A percentile compares a stretch with the other conserved stretches of the same genome.
phyloP scores from a whole-genome alignment of 2,888 invertebrate genomes.

The Drosophila prostipennis region DNA sequence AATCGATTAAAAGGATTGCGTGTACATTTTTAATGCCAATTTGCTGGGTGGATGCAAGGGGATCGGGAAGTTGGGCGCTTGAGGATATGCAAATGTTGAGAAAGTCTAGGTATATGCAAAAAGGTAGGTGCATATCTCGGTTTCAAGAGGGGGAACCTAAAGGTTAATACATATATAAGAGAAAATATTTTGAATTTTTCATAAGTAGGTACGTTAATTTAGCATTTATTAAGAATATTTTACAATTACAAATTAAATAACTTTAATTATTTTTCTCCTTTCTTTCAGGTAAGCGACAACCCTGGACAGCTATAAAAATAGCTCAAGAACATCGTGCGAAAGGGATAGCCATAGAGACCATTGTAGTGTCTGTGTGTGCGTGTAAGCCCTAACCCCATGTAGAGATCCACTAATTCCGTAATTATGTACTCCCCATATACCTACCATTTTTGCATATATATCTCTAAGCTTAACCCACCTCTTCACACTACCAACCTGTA shows the following conservation, averaged over 20 bases:
- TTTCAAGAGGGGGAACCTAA: background rate
- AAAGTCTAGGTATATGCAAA: constrained; percentile 15
- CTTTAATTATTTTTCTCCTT: constrained; percentile 3
- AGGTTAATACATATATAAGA: background rate
- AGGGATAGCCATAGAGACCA: constrained; percentile 10
- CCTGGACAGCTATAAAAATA: background rate
- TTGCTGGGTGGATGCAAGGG: constrained; percentile 25
- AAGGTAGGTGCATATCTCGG: background rate
- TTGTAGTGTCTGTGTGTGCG: constrained; percentile 33
- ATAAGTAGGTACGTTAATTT: no score
- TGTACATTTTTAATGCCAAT: constrained; percentile 51
- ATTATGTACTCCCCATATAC: constrained; percentile 20
- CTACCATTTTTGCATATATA: constrained; percentile 5
- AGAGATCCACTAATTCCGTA: constrained; percentile 31
- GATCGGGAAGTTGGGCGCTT: constrained; percentile 8
- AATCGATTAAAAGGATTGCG: constrained; percentile 61
- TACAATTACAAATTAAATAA: background rate
- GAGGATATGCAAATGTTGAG: constrained; percentile 26
- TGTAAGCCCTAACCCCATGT: constrained; percentile 39
- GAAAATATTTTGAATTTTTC: background rate
- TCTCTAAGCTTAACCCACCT: constrained; percentile 25
- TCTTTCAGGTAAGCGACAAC: constrained; percentile 65
- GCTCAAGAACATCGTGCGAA: background rate
- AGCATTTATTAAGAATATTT: no score
- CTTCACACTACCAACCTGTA: constrained; percentile 10